phyloP scores from a whole-genome alignment of 2,797 vertebrate species.

The Paratrypauchen microcephalus region DNA sequence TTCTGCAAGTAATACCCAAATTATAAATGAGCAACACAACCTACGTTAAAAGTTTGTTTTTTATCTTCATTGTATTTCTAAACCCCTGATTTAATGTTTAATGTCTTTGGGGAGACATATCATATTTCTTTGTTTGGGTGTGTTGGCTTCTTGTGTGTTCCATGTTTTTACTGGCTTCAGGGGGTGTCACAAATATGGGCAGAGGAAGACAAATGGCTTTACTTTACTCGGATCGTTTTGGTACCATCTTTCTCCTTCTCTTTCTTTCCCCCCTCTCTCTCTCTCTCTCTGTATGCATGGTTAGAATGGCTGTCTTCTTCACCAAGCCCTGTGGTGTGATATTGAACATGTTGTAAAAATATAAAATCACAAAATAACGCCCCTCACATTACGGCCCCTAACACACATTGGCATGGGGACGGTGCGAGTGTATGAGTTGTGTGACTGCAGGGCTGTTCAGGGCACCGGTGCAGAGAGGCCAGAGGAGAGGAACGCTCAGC shows the following conservation, averaged over 20 bases:
- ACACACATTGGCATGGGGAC: slow-evolving; percentile 30
- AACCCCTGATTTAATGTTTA: slow-evolving; percentile 41
- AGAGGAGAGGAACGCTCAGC: slow-evolving; percentile 34
- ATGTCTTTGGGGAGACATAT: slow-evolving; percentile 43
- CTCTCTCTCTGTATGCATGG: slow-evolving; percentile 45
- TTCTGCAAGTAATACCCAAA: not conserved
- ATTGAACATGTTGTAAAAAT: slow-evolving; percentile 68
- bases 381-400: slow-evolving; percentile 56
- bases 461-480: slow-evolving; percentile 58
- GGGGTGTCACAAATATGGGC: slow-evolving; percentile 54
- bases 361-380: slow-evolving; percentile 45
- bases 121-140: slow-evolving; percentile 43
- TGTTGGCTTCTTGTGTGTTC: slow-evolving; percentile 46
- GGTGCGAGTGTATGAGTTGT: slow-evolving; percentile 44
- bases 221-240: slow-evolving; percentile 60
- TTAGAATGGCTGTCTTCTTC: slow-evolving; percentile 61
- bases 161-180: slow-evolving; percentile 59
- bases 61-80: slow-evolving; percentile 34
- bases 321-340: slow-evolving; percentile 66
- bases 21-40: slow-evolving; percentile 18
- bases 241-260: slow-evolving; percentile 49
- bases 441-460: slow-evolving; percentile 63
- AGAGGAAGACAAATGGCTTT: slow-evolving; percentile 67
- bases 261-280: slow-evolving; percentile 17
- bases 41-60: slow-evolving; percentile 24